Evolutionary conservation across 2,113 vertebrate species (phyloP), one percentile per base, ranked within the genome.

Genomic region (Orthonyx spaldingii): DNA sequence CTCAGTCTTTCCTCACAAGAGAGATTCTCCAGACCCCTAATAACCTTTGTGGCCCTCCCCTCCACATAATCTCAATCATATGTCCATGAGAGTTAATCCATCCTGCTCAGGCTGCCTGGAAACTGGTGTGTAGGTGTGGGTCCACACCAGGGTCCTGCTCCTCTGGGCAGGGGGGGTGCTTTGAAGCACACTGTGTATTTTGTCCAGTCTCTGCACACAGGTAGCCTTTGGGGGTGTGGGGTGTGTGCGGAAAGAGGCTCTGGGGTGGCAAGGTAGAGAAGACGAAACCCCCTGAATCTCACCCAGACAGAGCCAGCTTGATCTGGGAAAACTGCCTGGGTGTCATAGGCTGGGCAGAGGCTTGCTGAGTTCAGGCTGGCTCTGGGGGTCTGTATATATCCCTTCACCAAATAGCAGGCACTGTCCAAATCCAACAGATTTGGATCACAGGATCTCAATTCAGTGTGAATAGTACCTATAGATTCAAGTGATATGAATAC

Each of bases 321-420:
- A 9, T 71, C 27, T 33, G 35, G 41, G 61, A 83, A 41, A 87
- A 56, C 9, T 0, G 3, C 10, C 8, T 3, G 0, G 1, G 3
- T 46, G 20, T 59, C 56, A 44, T 13, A 84, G 50, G 32, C 17
- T 39, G 11, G 17, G 27, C 55, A 69, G 63, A 33, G 42, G 5
- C 30, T 66, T 52, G 37, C 8, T 78, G 60, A 37, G 26, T 37
- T n/a, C 49, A 69, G 44, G 11, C 26, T 28, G 55, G 33, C 32
- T 77, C 75, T 30, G 33, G 16, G 39, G 33, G 9, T 55, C 28
- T 46, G 6, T 41, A 35, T 55, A 33, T 37, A 69, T 5, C 35
- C 14, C 27, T 42, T 16, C 14, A 24, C 33, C 1, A 0, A 66
- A 47, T 1, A 61, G 20, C 15, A 49, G 24, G 21, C 4, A 26